Percentiles rank a stretch among this genome's conserved stretches.
These are phyloP conservation scores for Urocynchramus pylzowi DNA, from an alignment of 2,113 vertebrate species.

Conservation along the genomic window DNA sequence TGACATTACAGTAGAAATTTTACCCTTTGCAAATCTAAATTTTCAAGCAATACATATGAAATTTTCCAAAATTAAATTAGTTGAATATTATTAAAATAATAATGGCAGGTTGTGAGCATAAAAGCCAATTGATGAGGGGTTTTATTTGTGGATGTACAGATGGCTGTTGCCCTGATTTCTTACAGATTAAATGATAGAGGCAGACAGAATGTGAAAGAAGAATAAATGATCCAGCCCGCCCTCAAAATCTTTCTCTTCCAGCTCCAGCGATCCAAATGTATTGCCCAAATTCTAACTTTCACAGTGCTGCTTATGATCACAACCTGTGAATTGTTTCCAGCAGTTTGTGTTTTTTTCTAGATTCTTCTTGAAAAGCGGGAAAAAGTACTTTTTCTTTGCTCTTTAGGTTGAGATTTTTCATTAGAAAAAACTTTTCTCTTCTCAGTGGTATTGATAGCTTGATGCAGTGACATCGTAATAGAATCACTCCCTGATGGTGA, in stretches of 20 bases:
- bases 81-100: background rate
- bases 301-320: background rate
- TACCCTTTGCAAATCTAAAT: background rate
- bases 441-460: background rate
- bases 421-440: background rate
- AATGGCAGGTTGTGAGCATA: background rate
- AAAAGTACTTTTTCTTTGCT: background rate
- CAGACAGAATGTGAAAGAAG: background rate
- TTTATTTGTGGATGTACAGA: background rate
- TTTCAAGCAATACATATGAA: background rate
- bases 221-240: background rate
- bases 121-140: background rate
- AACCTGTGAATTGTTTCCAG: background rate
- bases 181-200: background rate
- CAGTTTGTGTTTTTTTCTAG: rapidly evolving
- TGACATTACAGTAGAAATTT: background rate
- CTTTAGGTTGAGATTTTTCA: background rate
- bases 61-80: background rate
- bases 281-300: background rate
- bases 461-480: background rate
- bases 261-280: background rate
- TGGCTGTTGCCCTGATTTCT: background rate
- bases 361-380: rapidly evolving
- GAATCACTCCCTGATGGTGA: background rate
- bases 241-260: background rate